Conservation (phyloP, 2,888 invertebrate genomes). For the Cheilosia variabilis region DNA sequence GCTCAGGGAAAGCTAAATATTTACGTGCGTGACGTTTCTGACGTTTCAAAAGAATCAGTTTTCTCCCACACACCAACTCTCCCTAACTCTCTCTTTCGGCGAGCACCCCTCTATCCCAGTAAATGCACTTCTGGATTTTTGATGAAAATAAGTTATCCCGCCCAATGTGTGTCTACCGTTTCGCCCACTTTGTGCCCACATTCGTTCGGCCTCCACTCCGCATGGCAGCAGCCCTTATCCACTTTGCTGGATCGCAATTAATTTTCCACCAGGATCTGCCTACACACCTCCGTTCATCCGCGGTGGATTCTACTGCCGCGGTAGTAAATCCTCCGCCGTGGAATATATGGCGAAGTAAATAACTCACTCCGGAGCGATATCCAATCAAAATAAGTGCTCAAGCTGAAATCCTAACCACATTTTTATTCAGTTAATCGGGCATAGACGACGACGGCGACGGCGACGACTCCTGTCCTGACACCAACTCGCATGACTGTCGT, state of each 20-base stretch:
- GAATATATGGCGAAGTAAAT: constrained; percentile 36
- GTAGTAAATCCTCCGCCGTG: constrained; percentile 16
- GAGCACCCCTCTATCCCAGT: constrained; percentile 23
- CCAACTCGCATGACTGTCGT: constrained; percentile 2
- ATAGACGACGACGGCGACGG: neutral
- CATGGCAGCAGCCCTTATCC: constrained; percentile 51
- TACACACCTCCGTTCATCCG: constrained; percentile 25
- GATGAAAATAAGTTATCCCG: constrained; percentile 70
- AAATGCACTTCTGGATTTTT: constrained; percentile 59
- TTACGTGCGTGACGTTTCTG: neutral
- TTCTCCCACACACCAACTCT: neutral
- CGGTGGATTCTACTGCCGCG: neutral
- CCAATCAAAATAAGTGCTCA: constrained; percentile 36
- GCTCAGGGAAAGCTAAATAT: neutral
- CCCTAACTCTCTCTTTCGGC: neutral
- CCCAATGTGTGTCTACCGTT: constrained; percentile 53
- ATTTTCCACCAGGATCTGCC: constrained; percentile 62
- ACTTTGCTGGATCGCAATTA: constrained; percentile 57
- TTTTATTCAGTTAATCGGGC: constrained; percentile 42
- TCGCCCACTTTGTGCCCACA: constrained; percentile 65
- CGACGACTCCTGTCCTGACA: constrained; percentile 27
- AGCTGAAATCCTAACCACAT: constrained; percentile 31
- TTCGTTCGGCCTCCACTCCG: neutral
- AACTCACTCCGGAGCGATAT: constrained; percentile 48
- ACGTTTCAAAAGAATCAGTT: neutral